Conservation (phyloP, 2,797 vertebrate species). For the Helarctos malayanus region DNA sequence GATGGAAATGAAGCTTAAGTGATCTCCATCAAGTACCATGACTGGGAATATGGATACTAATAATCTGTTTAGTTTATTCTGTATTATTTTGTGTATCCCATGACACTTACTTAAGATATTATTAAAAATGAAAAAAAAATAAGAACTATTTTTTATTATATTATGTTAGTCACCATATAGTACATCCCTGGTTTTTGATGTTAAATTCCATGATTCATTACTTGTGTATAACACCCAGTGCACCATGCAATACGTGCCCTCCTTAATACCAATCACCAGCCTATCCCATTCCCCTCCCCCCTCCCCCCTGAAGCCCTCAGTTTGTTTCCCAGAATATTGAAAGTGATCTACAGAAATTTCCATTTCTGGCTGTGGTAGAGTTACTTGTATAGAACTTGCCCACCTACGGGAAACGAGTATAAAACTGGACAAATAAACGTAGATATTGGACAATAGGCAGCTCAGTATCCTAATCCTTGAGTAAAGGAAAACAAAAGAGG, state of each 20-base stretch:
- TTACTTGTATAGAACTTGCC: neutral
- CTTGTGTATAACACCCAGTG: no score
- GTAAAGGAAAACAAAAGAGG: neutral
- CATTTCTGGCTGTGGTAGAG: neutral
- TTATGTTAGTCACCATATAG: no score
- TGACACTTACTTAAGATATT: neutral
- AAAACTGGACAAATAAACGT: neutral
- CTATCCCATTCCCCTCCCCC: no score
- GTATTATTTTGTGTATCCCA: neutral
- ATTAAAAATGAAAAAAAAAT: no score
- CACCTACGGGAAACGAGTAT: neutral
- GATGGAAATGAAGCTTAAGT: neutral
- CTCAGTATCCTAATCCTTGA: neutral
- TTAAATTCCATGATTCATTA: no score
- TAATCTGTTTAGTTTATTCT: neutral
- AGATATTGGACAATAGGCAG: neutral
- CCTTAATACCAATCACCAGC: no score
- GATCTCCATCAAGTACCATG: neutral
- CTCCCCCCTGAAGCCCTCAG: no score
- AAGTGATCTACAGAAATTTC: neutral
- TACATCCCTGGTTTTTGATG: no score
- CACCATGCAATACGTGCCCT: no score
- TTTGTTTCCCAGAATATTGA: neutral
- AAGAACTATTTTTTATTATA: no score
- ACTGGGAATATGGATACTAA: neutral